Conservation (phyloP, 2,113 vertebrate genomes). For the Nycticorax nycticorax region DNA sequence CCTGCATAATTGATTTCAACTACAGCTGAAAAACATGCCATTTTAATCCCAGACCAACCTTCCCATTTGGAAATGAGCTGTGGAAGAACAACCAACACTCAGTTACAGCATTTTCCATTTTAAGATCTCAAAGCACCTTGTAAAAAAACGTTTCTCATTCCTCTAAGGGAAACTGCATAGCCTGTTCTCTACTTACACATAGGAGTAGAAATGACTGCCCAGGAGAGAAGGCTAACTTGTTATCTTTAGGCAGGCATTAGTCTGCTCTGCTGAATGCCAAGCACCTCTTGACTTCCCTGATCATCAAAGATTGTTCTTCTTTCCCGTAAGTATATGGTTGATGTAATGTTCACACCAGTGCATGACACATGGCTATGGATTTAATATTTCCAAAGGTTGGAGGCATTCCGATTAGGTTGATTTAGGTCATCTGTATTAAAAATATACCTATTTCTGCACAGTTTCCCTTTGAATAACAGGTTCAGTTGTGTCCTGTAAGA, state of each 20-base stretch:
- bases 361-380: not conserved
- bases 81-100: not conserved
- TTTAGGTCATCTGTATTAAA: not conserved
- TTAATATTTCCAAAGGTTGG: not conserved
- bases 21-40: not conserved
- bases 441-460: not conserved
- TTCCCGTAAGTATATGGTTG: rapidly evolving
- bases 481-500: not conserved
- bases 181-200: no score
- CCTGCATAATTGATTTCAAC: not conserved
- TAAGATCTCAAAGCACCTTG: not conserved
- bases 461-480: not conserved
- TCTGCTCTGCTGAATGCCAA: not conserved
- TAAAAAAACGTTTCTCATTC: not conserved
- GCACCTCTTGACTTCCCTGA: not conserved
- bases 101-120: not conserved
- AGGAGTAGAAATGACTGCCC: no score
- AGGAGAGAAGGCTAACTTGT: not conserved
- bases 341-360: not conserved
- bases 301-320: not conserved
- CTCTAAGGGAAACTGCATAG: not conserved
- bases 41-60: not conserved
- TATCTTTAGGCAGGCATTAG: not conserved
- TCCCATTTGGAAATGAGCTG: not conserved
- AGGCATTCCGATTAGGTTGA: not conserved